phyloP scores from a whole-genome alignment of 2,113 vertebrate genomes.

The Cochlearius cochlearius region DNA sequence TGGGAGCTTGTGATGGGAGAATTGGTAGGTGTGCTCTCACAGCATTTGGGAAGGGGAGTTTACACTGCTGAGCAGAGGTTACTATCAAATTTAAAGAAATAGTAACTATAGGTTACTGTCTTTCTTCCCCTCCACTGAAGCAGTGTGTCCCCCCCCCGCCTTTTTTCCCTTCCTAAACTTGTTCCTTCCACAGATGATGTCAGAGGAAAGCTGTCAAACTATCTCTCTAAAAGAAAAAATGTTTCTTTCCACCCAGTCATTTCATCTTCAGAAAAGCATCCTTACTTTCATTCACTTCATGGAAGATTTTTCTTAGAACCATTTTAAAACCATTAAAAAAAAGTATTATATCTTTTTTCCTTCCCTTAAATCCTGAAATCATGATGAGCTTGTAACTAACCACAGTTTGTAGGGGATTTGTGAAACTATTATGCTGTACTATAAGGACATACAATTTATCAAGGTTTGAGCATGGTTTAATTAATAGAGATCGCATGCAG shows the following conservation, averaged over 20 bases:
- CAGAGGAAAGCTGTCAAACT: background rate
- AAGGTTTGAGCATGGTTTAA: conserved; percentile 36
- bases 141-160: background rate
- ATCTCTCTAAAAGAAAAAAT: background rate
- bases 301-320: background rate
- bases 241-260: background rate
- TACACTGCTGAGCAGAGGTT: background rate
- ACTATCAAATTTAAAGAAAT: background rate
- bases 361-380: background rate
- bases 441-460: conserved; percentile 41
- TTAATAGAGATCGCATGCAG: conserved; percentile 49
- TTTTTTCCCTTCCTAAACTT: background rate
- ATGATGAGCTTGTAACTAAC: conserved; percentile 40
- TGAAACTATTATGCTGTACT: conserved; percentile 2
- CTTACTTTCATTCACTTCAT: background rate
- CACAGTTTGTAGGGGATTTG: conserved; percentile 19
- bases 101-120: background rate
- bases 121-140: background rate
- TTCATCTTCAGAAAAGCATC: background rate
- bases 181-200: background rate
- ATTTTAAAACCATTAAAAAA: background rate
- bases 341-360: background rate
- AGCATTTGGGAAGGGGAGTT: background rate
- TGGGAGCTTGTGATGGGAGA: background rate
- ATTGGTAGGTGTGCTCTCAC: background rate